Evolutionary conservation across 2,888 invertebrate species (phyloP), one percentile per base, ranked within the genome.

Genomic region (Morinoia aosen): DNA sequence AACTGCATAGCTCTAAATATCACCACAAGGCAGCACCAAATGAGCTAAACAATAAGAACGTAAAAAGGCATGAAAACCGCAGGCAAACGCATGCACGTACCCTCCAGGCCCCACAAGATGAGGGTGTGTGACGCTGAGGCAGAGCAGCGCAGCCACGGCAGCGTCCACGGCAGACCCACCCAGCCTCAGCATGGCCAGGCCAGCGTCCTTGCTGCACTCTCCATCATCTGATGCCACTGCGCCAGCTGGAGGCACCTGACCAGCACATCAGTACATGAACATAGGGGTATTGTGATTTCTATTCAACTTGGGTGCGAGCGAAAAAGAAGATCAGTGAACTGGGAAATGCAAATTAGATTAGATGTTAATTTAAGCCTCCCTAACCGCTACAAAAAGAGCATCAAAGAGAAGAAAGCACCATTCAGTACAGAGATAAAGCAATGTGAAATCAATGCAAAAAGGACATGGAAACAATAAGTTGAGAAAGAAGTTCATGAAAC

Each of bases 91-190:
- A 33, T 3, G 19, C 11, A 40, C 98, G 97, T 97, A 98, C 98
- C 98, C 98, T 97, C 98, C 98, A 90, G 98, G 97, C 76, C 98
- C 98, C 58, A 98, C 98, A 97, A 98, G 97, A 97, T 98, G 98
- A 95, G 98, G 98, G 97, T 98, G 98, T 48, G 98, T 98, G 76
- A 98, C 98, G 95, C 98, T 98, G 97, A 98, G 98, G 97, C 98
- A 99, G 96, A 98, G 98, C 91, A 98, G 98, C 95, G 98, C 98
- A 76, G 98, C 98, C 95, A 98, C 98, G 64, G 98, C 98, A 95
- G 98, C 98, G 97, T 98, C 98, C 0, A 98, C 97, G 57, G 98
- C 98, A 97, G 98, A 98, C n/a, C 98, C 98, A 94, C 98, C 98
- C 97, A 97, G 97, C 97, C 98, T 98, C 97, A 98, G 97, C 97